These are phyloP conservation scores for Agrotis segetum DNA, from an alignment of 2,888 invertebrate species.

Conservation along the genomic window DNA sequence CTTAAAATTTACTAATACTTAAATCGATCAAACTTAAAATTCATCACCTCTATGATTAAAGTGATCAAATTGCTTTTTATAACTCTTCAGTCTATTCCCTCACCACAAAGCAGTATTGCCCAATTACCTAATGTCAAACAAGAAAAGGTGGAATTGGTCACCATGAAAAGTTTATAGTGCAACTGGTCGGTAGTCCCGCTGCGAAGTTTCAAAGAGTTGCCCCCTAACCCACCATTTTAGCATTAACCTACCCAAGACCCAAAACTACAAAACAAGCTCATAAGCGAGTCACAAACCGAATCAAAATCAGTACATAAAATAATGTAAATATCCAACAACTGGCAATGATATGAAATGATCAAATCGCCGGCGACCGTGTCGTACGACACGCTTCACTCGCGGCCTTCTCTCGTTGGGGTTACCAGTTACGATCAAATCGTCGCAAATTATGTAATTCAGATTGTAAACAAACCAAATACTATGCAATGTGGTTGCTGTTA, in stretches of 20 bases:
- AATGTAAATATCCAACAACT: constrained; percentile 29
- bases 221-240: too few species aligned
- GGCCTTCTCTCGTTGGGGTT: constrained; percentile 62
- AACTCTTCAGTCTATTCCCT: too few species aligned
- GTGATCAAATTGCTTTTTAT: too few species aligned
- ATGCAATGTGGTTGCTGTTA: constrained; percentile 18
- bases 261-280: background rate
- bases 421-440: constrained; percentile 37
- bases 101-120: too few species aligned
- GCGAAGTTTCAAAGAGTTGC: too few species aligned
- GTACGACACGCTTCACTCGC: constrained; percentile 59
- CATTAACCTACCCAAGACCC: background rate
- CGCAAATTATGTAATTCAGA: constrained; percentile 59
- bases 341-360: constrained; percentile 59
- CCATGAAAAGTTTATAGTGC: too few species aligned
- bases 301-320: constrained; percentile 20
- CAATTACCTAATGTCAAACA: too few species aligned
- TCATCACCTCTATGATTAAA: too few species aligned
- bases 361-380: constrained; percentile 61
- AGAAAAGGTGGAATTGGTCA: too few species aligned
- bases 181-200: too few species aligned
- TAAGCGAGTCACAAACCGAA: background rate
- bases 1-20: too few species aligned
- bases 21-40: too few species aligned
- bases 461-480: constrained; percentile 61